Evolutionary conservation across 2,113 vertebrate genomes (phyloP), one percentile per base, ranked within the genome.

Genomic region (Chauna torquata): DNA sequence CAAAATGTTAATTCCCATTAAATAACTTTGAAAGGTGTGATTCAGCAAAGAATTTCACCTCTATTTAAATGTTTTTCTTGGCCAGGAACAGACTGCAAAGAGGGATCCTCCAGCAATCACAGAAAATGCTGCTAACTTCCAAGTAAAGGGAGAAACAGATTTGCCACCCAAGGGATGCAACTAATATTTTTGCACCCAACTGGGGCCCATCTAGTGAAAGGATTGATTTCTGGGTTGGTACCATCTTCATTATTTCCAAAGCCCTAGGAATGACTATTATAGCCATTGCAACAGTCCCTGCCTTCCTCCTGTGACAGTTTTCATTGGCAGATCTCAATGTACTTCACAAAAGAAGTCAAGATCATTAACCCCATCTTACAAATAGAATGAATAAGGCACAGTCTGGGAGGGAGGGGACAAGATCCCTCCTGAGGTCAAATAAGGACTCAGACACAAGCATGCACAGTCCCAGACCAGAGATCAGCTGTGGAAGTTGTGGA

Each of bases 301-400:
- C n/a, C 52, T 86, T 78, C 69, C 86, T 93, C 65, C 75, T 90
- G 68, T 66, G 64, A 64, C 70, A 89, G 65, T 93, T 91, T 95
- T 94, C 49, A 34, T 57, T 92, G 92, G 64, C 88, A 94, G 32
- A 45, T 42, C 69, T 86, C 86, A 88, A 68, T 6, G 1, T 81
- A 45, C 23, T 93, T 82, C 84, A 82, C 72, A 91, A 84, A 71
- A 90, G 61, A 86, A 95, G 88, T 90, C 82, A 90, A 90, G 75
- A 88, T 84, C 74, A 55, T 94, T 95, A 94, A 82, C 62, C 78
- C 30, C 2, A 3, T 79, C 83, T 94, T 65, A 79, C 42, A 91
- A 88, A 94, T 49, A 69, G 72, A 77, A 89, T 65, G 84, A 94
- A 80, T 76, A 76, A 72, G 66, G 58, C 70, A 85, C 12, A 58